Base-by-base conservation (phyloP, 2,113 vertebrate species). In the Colistium nudipinnis region DNA sequence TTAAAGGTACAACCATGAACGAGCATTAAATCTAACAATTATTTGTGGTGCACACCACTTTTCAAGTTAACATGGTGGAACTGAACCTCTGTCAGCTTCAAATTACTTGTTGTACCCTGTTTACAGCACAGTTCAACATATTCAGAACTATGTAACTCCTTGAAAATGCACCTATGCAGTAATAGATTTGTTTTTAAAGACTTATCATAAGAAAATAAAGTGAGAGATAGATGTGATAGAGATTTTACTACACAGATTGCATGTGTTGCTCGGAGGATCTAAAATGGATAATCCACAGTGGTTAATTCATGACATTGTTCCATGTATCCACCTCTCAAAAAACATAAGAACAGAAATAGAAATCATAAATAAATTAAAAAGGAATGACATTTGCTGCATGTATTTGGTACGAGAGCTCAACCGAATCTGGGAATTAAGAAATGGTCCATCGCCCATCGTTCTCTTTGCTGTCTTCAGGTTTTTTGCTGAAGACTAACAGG, bases 331-430 rank as follows among this genome's bases (percentile, higher is more conserved):
- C 39, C 7, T 45, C 52, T 49, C 11, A 73, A 73, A 66, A 49
- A 1, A 45, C 59, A 6, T 16, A 1, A 61, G 62, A 31, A 60
- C 31, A 49, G 48, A 45, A 65, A 3, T n/a, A 41, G 44, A 38
- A 51, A 59, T 22, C 31, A 14, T 30, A 20, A 36, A 20, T 1
- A 67, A 59, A 35, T 12, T 0, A 2, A 79, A 22, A 81, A 87
- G 89, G 83, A 92, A 89, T 90, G 86, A 83, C 87, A 74, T 61
- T 62, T 48, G 70, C 70, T 82, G 74, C 80, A 78, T 65, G 73
- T 82, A 80, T 78, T 83, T 76, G 70, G 68, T 68, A 77, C 3
- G 68, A 90, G 88, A 90, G 88, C 89, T 92, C 89, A 79, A 91
- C 84, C 84, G 87, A 84, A 81, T 62, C 48, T 78, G 75, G 80